phyloP scores from a whole-genome alignment of 2,888 invertebrate species.

The Geophilus truncorum region DNA sequence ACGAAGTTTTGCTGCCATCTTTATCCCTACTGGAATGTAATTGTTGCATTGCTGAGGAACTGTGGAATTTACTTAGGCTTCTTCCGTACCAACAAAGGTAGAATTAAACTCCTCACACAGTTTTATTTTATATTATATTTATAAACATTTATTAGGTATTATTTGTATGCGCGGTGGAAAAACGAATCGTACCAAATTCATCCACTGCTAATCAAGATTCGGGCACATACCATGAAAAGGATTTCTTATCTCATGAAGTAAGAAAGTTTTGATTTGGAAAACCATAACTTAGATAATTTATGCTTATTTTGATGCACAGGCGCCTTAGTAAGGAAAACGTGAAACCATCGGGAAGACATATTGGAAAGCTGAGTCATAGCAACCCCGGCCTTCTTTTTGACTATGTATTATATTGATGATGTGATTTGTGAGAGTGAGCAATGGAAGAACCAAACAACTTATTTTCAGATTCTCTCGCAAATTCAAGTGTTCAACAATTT shows the following conservation, averaged over 20 bases:
- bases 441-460: slow-evolving; percentile 28
- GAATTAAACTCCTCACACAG: background rate
- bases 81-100: slow-evolving; percentile 80
- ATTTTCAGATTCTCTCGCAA: slow-evolving; percentile 61
- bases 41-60: slow-evolving; percentile 92
- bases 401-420: slow-evolving; percentile 64
- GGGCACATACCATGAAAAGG: slow-evolving; percentile 81
- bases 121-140: background rate
- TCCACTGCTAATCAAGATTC: slow-evolving; percentile 73
- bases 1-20: slow-evolving; percentile 83
- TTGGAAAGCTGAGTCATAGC: slow-evolving; percentile 95
- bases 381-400: slow-evolving; percentile 94
- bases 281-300: background rate
- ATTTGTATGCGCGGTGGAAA: slow-evolving; percentile 94
- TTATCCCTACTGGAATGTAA: slow-evolving; percentile 88
- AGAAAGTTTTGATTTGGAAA: background rate
- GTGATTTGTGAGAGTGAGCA: background rate
- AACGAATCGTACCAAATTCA: slow-evolving; percentile 78
- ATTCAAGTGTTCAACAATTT: slow-evolving; percentile 92
- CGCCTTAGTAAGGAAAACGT: slow-evolving; percentile 92
- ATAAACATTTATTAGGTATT: slow-evolving; percentile 57
- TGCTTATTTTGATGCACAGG: slow-evolving; percentile 42
- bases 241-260: slow-evolving; percentile 94
- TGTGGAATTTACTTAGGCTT: slow-evolving; percentile 81
- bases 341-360: slow-evolving; percentile 88